Evolutionary conservation across 2,888 invertebrate species (phyloP).

Genomic region (Mimachlamys varia): DNA sequence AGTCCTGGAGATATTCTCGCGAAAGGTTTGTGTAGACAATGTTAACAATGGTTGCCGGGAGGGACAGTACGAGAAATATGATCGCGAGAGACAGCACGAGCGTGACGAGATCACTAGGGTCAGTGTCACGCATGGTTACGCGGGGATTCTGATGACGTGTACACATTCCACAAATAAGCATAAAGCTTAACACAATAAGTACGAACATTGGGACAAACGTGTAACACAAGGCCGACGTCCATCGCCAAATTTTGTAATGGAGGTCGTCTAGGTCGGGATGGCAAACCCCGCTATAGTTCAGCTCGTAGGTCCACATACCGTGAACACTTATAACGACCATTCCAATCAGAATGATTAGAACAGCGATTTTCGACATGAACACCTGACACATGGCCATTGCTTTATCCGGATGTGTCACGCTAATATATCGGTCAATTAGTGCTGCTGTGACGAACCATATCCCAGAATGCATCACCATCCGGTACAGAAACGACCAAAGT

Average conservation of each 20-base stretch:
- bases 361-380: constrained; percentile 70
- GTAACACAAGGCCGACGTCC: constrained; percentile 70
- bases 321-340: constrained; percentile 71
- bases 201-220: constrained; percentile 68
- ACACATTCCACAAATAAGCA: constrained; percentile 60
- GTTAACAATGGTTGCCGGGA: constrained; percentile 56
- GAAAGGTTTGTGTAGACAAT: constrained; percentile 46
- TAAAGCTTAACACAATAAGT: constrained; percentile 62
- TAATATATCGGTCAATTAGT: constrained; percentile 71
- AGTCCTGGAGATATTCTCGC: background rate
- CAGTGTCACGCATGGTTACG: constrained; percentile 47
- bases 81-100: constrained; percentile 56
- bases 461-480: constrained; percentile 67
- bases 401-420: constrained; percentile 63
- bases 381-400: constrained; percentile 66
- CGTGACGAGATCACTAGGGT: constrained; percentile 57
- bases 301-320: constrained; percentile 73
- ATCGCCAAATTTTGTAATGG: constrained; percentile 70
- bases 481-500: constrained; percentile 68
- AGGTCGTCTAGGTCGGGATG: constrained; percentile 51
- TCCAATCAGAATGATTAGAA: constrained; percentile 64
- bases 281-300: constrained; percentile 60
- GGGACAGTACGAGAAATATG: constrained; percentile 53
- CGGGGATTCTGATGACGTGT: constrained; percentile 56
- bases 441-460: constrained; percentile 75